These are phyloP conservation scores for Alfaro cultratus DNA, from an alignment of 2,797 vertebrate genomes.

Conservation along the genomic window DNA sequence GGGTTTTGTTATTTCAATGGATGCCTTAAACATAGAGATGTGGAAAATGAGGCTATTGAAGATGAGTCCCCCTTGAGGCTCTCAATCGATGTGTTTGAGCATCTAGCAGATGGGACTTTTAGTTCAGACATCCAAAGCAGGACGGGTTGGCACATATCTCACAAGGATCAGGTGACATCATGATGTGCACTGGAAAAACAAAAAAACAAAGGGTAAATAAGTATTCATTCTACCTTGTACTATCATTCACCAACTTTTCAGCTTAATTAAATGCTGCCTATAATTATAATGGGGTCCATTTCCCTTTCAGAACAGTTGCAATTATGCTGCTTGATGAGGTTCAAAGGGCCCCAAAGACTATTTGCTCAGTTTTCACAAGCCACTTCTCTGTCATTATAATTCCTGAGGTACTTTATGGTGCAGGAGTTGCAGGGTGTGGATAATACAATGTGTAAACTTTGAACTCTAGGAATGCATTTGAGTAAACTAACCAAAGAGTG, in stretches of 20 bases:
- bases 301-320: conserved; percentile 4
- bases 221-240: conserved; percentile 11
- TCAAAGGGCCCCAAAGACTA: conserved; percentile 10
- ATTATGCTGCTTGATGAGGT: conserved; percentile 16
- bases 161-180: conserved; percentile 64
- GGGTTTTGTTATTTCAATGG: neutral
- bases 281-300: conserved; percentile 11
- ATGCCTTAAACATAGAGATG: conserved; percentile 7
- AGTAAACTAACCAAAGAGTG: neutral
- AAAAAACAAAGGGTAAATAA: conserved; percentile 7
- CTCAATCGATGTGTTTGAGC: neutral
- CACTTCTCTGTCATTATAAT: conserved; percentile 24
- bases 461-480: conserved; percentile 15
- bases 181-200: conserved; percentile 58
- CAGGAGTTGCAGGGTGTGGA: conserved; percentile 15
- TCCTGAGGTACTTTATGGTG: conserved; percentile 26
- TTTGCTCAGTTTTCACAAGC: conserved; percentile 30
- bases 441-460: conserved; percentile 24
- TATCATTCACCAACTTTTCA: neutral
- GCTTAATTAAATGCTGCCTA: neutral
- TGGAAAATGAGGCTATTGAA: conserved; percentile 12
- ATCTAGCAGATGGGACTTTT: conserved; percentile 36
- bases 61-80: neutral
- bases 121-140: conserved; percentile 69
- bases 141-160: conserved; percentile 78